A percentile compares a stretch with the other conserved stretches of the same genome.
Evolutionary conservation across 2,888 invertebrate species (phyloP).

Genomic region (Pherbina coryleti): DNA sequence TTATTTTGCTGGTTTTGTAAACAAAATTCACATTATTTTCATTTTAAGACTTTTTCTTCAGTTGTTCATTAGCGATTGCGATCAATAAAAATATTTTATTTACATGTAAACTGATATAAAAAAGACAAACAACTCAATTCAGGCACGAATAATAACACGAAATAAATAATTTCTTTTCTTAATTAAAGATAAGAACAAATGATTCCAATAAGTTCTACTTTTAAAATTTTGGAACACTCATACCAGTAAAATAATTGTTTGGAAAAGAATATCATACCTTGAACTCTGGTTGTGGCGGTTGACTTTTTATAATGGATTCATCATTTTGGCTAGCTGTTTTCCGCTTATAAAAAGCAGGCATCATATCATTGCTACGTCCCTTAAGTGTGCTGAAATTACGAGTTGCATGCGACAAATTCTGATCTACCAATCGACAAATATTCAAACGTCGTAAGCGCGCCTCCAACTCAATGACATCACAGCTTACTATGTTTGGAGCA

Average conservation of each 20-base stretch:
- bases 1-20: too few relatives aligned
- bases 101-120: too few relatives aligned
- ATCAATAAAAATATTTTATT: too few relatives aligned
- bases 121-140: too few relatives aligned
- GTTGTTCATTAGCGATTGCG: too few relatives aligned
- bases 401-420: slow-evolving; percentile 20
- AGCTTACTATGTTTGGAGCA: slow-evolving; percentile 59
- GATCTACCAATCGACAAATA: slow-evolving; percentile 53
- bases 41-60: too few relatives aligned
- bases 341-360: slow-evolving; percentile 65
- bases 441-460: slow-evolving; percentile 58
- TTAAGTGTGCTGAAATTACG: slow-evolving; percentile 33
- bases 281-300: slow-evolving; percentile 60
- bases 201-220: too few relatives aligned
- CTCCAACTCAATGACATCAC: slow-evolving; percentile 62
- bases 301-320: slow-evolving; percentile 63
- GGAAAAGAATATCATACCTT: slow-evolving; percentile 52
- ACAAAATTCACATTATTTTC: too few relatives aligned
- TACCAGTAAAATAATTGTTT: background rate
- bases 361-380: slow-evolving; percentile 51
- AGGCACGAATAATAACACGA: too few relatives aligned
- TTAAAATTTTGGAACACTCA: background rate
- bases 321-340: slow-evolving; percentile 56
- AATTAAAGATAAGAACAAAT: too few relatives aligned
- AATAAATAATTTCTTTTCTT: too few relatives aligned